A percentile compares a stretch with the other conserved stretches of the same genome.
Conservation (phyloP, 2,888 invertebrate genomes). For the Serrognathus titanus region DNA sequence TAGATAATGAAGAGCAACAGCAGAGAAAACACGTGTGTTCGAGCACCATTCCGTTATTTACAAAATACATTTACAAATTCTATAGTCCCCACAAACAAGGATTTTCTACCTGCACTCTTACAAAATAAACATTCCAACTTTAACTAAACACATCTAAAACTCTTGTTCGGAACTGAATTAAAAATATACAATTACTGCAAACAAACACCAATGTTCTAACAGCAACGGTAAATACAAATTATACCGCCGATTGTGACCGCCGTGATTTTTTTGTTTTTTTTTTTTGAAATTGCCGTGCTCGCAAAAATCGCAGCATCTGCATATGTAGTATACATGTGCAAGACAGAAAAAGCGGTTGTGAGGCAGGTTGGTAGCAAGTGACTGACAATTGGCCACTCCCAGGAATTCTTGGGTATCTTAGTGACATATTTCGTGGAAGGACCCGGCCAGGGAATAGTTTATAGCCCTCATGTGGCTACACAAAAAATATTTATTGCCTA, state of each 20-base stretch:
- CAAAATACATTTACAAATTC: slow-evolving; percentile 27
- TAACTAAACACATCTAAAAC: slow-evolving; percentile 6
- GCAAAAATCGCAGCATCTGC: too few relatives aligned
- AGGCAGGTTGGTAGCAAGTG: slow-evolving; percentile 9
- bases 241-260: too few relatives aligned
- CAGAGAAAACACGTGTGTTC: slow-evolving; percentile 2
- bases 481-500: slow-evolving; percentile 17
- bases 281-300: too few relatives aligned
- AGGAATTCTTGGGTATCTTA: slow-evolving; percentile 25
- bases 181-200: too few relatives aligned
- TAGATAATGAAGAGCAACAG: too few relatives aligned
- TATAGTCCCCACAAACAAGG: slow-evolving; percentile 25
- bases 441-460: slow-evolving; percentile 26
- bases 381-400: slow-evolving; percentile 29
- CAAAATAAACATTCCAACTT: slow-evolving; percentile 19
- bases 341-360: too few relatives aligned
- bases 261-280: too few relatives aligned
- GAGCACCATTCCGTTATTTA: slow-evolving; percentile 22
- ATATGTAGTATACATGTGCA: too few relatives aligned
- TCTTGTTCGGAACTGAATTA: too few relatives aligned
- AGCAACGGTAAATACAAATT: too few relatives aligned
- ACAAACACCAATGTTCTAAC: too few relatives aligned
- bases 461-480: slow-evolving; percentile 25
- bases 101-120: slow-evolving; percentile 23
- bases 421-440: slow-evolving; percentile 27